Evolutionary conservation across 1,140 invertebrate species (phyloP).

Genomic region (Plutomurus gul): DNA sequence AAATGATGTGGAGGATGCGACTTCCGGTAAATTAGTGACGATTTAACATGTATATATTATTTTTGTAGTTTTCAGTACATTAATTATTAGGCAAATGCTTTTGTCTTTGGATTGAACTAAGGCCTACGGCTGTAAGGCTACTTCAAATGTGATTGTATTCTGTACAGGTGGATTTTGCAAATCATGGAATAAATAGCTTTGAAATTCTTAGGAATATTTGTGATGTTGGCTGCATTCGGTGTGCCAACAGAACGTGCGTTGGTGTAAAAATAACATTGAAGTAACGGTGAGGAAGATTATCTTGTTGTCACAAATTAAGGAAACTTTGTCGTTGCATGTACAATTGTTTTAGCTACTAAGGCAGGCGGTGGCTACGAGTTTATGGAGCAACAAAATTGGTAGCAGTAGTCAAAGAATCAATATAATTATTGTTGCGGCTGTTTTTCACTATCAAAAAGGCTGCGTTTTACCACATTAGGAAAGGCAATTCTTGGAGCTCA

Average conservation of each 20-base stretch:
- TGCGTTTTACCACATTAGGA: slow-evolving; percentile 14
- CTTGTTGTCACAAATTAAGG: background rate
- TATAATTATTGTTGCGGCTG: slow-evolving; percentile 2
- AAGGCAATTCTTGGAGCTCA: background rate
- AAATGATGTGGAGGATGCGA: background rate
- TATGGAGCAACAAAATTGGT: background rate
- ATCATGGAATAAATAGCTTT: background rate
- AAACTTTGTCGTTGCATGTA: background rate
- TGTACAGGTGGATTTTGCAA: background rate
- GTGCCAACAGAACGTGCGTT: too few species aligned
- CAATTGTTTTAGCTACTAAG: background rate
- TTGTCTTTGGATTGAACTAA: slow-evolving; percentile 9
- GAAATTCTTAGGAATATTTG: too few species aligned
- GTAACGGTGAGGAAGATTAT: background rate
- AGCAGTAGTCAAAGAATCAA: background rate
- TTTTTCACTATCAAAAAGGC: slow-evolving; percentile 3
- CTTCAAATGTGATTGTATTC: background rate
- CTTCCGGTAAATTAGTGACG: background rate
- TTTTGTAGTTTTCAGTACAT: background rate
- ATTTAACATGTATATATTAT: background rate
- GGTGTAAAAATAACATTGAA: background rate
- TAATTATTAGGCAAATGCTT: background rate
- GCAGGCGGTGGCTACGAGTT: background rate
- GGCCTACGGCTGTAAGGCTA: slow-evolving; percentile 20
- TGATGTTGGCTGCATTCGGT: too few species aligned